Evolutionary conservation across 2,888 invertebrate species (phyloP).

Genomic region (Phrixothrix hirtus): DNA sequence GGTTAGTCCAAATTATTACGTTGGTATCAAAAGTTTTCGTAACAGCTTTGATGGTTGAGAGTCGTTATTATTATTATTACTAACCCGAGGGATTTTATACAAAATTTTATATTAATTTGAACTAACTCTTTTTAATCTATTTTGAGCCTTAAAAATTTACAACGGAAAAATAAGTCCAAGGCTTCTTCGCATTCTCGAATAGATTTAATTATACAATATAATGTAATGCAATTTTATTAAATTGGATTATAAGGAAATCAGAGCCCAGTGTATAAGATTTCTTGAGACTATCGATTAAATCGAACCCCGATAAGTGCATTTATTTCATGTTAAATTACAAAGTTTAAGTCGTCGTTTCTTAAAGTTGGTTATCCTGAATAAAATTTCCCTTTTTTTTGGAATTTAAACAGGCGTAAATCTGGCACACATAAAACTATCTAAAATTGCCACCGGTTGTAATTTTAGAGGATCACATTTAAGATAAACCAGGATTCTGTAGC

Average conservation of each 20-base stretch:
- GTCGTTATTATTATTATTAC: constrained; percentile 16
- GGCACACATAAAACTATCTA: constrained; percentile 14
- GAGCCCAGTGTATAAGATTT: constrained; percentile 35
- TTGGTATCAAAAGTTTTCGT: constrained; percentile 20
- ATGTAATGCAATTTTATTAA: constrained; percentile 40
- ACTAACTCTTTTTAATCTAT: no score
- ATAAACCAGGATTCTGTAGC: constrained; percentile 12
- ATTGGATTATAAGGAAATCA: constrained; percentile 38
- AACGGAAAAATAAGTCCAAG: no score
- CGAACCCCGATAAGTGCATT: constrained; percentile 36
- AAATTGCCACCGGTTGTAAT: constrained; percentile 22
- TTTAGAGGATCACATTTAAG: constrained; percentile 16
- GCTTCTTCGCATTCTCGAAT: constrained; percentile 17
- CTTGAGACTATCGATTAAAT: constrained; percentile 36
- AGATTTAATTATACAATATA: constrained; percentile 35
- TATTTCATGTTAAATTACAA: constrained; percentile 15
- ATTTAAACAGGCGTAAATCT: no score
- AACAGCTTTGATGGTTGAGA: constrained; percentile 3
- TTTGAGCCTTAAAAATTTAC: no score
- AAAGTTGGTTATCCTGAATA: no score
- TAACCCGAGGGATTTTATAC: constrained; percentile 13
- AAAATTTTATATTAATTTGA: constrained; percentile 8
- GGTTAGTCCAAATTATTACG: constrained; percentile 25
- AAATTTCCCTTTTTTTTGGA: no score
- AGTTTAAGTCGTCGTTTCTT: no score